Evolutionary conservation across 1,140 invertebrate species (phyloP).

Genomic region (Sitobion miscanthi): DNA sequence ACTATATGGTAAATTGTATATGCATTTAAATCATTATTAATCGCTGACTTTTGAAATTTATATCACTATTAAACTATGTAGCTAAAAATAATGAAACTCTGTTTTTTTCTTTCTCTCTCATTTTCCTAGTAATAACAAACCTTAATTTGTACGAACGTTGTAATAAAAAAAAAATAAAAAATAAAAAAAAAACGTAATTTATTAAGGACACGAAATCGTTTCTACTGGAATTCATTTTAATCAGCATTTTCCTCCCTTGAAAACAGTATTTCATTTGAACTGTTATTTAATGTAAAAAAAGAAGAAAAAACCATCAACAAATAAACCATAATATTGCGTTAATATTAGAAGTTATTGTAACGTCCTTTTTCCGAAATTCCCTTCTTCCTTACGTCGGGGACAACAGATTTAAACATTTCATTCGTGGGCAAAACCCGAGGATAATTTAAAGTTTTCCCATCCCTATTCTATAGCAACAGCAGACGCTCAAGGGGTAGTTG

Average conservation of each 20-base stretch:
- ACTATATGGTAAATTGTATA: background rate
- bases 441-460: constrained; percentile 46
- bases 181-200: constrained; percentile 14
- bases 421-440: constrained; percentile 15
- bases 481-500: constrained; percentile 43
- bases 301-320: constrained; percentile 28
- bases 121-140: constrained; percentile 29
- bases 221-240: constrained; percentile 42
- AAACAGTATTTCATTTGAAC: constrained; percentile 46
- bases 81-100: constrained; percentile 34
- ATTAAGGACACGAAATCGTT: constrained; percentile 40
- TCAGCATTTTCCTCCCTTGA: constrained; percentile 19
- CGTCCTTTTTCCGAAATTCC: background rate
- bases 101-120: background rate
- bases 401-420: constrained; percentile 51
- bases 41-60: constrained; percentile 9
- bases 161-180: constrained; percentile 11
- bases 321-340: constrained; percentile 46
- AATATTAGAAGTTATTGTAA: constrained; percentile 48
- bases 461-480: background rate
- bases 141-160: constrained; percentile 43
- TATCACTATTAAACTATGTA: constrained; percentile 22
- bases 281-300: constrained; percentile 40
- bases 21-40: constrained; percentile 16
- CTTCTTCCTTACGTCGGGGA: background rate